Percentiles rank a stretch among this genome's conserved stretches.
These are phyloP conservation scores for Hyaena hyaena DNA, from an alignment of 2,113 vertebrate species.

Conservation along the genomic window DNA sequence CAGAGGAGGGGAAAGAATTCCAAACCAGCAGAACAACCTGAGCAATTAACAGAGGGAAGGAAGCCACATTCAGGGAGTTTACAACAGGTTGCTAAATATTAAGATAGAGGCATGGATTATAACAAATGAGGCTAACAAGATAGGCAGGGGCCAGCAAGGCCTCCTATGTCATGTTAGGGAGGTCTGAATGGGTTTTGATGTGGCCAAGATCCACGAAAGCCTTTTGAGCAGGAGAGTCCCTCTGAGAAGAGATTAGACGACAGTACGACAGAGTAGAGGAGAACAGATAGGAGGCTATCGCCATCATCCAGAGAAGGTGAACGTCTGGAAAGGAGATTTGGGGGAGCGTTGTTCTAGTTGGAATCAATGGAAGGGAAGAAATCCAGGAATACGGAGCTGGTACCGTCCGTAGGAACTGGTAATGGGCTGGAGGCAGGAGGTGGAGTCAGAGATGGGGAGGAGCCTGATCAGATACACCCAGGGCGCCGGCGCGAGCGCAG, in stretches of 20 bases:
- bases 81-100: not conserved
- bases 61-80: not conserved
- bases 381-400: not conserved
- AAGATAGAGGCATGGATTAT: not conserved
- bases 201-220: not conserved
- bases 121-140: not conserved
- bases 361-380: not conserved
- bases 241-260: not conserved
- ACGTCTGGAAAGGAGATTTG: not conserved
- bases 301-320: not conserved
- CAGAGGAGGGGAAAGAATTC: not conserved
- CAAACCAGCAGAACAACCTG: not conserved
- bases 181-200: not conserved
- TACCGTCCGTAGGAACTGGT: not conserved
- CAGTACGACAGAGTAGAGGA: not conserved
- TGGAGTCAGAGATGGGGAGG: not conserved
- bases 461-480: not conserved
- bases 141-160: not conserved
- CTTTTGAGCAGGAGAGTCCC: not conserved
- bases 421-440: fast-evolving
- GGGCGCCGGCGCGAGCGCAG: not conserved
- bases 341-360: not conserved
- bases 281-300: not conserved
- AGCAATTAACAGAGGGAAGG: not conserved
- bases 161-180: not conserved